Base-by-base conservation (phyloP, 1,140 invertebrate genomes). In the Leptopilina clavipes region DNA sequence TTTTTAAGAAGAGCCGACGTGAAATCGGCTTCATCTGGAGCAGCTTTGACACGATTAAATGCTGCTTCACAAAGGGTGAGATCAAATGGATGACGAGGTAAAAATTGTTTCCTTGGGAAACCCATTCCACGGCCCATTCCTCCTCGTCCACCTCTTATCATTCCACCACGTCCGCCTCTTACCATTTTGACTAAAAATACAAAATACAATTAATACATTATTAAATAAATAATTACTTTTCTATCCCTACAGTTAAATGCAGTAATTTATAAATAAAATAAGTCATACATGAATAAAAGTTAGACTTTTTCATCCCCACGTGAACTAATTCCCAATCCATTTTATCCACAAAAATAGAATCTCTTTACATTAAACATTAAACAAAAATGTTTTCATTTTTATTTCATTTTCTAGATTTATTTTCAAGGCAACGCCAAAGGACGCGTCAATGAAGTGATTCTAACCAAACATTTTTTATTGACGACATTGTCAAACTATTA, bases 71-170 rank as follows among this genome's bases (percentile, higher is more conserved):
- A 97, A 56, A 98, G 90, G 5, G 96, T 94, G 72, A 97, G 91
- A 88, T 98, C 97, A 88, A 98, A 98, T 0, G 97, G 97, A 84
- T 97, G 95, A 65, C 96, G 92, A 9, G 96, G 95, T 80, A 97
- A 92, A 86, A 95, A 94, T 71, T 94, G 93, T 31, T 95, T 94
- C 6, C 86, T 81, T 2, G 92, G 91, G 12, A 93, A 94, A 11
- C 93, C 93, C 79, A 92, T 90, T n/a, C 94, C 94, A n/a, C 94
- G 92, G 54, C 94, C 94, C 88, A 94, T 93, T 75, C 92, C 92
- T 52, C 93, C 93, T 80, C 94, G 88, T 6, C 93, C 93, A 1
- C 93, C 92, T 72, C 92, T 89, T 12, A 92, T 91, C 81, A 92
- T 91, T 74, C 91, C 91, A 80, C 92, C 90, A 70, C 93, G 91